Evolutionary conservation across 2,888 invertebrate genomes (phyloP), one percentile per base, ranked within the genome.

Genomic region (Torymus aiolomorphi): DNA sequence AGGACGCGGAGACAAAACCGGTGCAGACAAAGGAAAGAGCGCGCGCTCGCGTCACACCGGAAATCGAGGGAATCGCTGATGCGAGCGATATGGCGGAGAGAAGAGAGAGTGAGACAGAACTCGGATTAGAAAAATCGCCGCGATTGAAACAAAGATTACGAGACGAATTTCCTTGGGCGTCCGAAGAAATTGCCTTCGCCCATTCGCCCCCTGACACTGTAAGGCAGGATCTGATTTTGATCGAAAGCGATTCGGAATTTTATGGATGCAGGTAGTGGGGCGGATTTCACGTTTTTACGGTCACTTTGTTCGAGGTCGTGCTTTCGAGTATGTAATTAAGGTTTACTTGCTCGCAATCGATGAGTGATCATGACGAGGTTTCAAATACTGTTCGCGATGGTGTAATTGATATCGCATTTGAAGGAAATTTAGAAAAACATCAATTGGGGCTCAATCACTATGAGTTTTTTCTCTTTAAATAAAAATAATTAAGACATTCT

Each of bases 31-130:
- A 2, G 52, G 57, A 31, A n/a, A 20, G 4, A 10, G 11, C 16
- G 8, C 11, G 20, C 18, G 24, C n/a, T 54, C 57, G 65, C 65
- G 77, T 77, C 65, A 66, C 51, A 66, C 59, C 77, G 77, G 77
- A 77, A 77, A 77, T 77, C 66, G 71, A 77, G 51, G 57, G 71
- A 72, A 59, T 77, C 66, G 65, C 57, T n/a, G 77, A 77, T 71
- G 65, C 71, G 65, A 71, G 71, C 71, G 72, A 72, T 77, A 72
- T 66, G 66, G 63, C 57, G 31, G 31, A 31, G 8, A 31, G 31
- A 31, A 31, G 54, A 20, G 51, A 51, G 24, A 31, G 54, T n/a
- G 20, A 51, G 24, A 31, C 5, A 56, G 56, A 69, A 31, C 49
- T 31, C 18, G 67, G 75, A 75, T 75, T 75, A 75, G 75, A 75